A percentile compares a stretch with the other conserved stretches of the same genome.
phyloP scores from a whole-genome alignment of 1,140 invertebrate genomes.

The Pseudomyrmex sp. region DNA sequence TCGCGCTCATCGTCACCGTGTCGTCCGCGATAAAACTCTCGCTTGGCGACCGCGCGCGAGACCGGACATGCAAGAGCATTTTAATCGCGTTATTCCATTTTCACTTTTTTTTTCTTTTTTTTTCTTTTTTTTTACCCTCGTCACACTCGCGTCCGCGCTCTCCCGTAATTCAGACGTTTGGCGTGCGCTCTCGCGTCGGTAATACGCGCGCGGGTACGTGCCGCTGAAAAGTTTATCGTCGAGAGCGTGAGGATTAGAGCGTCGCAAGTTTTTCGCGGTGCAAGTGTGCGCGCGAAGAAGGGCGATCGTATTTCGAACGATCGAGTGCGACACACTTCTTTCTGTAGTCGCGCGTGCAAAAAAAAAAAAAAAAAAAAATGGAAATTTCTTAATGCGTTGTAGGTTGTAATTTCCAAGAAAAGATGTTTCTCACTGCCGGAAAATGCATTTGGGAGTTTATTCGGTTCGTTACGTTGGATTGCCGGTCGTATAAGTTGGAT shows the following conservation, averaged over 20 bases:
- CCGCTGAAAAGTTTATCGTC: slow-evolving; percentile 40
- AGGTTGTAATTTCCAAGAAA: too few species aligned
- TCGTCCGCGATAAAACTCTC: slow-evolving; percentile 52
- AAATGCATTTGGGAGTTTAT: background rate
- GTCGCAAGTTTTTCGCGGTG: background rate
- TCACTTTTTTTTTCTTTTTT: slow-evolving; percentile 15
- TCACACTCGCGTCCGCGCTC: slow-evolving; percentile 12
- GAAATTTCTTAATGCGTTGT: too few species aligned
- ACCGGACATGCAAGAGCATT: slow-evolving; percentile 51
- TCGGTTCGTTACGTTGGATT: background rate
- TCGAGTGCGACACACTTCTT: background rate
- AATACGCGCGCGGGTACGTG: slow-evolving; percentile 33
- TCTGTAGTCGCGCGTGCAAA: background rate
- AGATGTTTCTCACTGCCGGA: too few species aligned
- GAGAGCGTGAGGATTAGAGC: slow-evolving; percentile 45
- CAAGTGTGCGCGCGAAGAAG: background rate
- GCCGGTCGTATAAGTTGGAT: background rate
- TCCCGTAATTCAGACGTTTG: slow-evolving; percentile 46
- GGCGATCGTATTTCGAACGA: background rate
- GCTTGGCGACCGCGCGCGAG: slow-evolving; percentile 28
- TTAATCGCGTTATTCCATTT: slow-evolving; percentile 60
- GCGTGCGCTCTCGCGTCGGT: slow-evolving; percentile 32
- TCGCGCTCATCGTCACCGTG: background rate
- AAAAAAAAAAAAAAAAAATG: background rate
- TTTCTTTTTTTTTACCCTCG: slow-evolving; percentile 31